These are phyloP conservation scores for Clarias pachynema DNA, from an alignment of 2,797 vertebrate species.

Conservation along the genomic window DNA sequence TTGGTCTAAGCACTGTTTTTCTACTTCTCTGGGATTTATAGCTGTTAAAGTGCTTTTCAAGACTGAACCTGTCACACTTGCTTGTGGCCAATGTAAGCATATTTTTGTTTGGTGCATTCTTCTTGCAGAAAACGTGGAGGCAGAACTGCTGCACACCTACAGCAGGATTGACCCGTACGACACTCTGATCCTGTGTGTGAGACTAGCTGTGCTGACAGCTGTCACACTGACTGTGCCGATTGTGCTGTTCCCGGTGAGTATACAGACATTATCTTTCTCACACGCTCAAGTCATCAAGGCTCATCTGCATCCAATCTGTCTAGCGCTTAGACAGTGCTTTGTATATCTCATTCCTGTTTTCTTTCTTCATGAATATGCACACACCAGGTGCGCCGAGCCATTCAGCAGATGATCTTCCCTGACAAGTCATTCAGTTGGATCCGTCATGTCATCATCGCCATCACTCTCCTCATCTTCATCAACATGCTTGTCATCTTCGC, in stretches of 20 bases:
- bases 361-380: neutral
- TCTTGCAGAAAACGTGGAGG: constrained; percentile 83
- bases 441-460: constrained; percentile 83
- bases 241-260: constrained; percentile 93
- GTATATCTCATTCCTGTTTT: neutral
- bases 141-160: constrained; percentile 95
- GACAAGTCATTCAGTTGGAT: constrained; percentile 91
- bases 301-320: neutral
- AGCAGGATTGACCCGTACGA: constrained; percentile 90
- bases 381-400: constrained; percentile 88
- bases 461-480: constrained; percentile 84
- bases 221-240: constrained; percentile 97
- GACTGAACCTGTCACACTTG: neutral
- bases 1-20: neutral
- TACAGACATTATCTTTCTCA: neutral
- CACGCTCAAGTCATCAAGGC: neutral
- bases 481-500: constrained; percentile 97
- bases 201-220: constrained; percentile 92
- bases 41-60: neutral
- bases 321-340: neutral
- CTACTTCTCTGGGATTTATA: neutral
- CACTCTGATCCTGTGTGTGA: constrained; percentile 91
- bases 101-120: neutral
- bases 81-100: neutral
- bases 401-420: constrained; percentile 93